Percentiles rank a stretch among this genome's conserved stretches.
phyloP scores from a whole-genome alignment of 2,797 vertebrate genomes.

The Eutrigla gurnardus region DNA sequence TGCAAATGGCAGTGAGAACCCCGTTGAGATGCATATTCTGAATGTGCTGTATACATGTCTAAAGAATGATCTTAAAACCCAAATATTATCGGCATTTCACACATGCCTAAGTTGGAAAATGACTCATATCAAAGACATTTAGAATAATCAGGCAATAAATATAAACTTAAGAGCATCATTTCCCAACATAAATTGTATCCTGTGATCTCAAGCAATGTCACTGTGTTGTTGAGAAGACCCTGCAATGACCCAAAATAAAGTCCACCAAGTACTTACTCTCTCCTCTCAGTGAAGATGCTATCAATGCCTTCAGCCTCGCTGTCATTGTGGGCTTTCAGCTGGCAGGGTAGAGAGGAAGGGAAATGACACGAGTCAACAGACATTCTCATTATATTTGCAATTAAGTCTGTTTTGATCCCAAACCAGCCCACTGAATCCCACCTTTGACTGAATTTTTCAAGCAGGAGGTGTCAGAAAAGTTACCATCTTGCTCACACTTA shows the following conservation, averaged over 20 bases:
- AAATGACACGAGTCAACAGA: background rate
- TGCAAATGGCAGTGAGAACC: too few relatives aligned
- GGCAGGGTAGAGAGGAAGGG: constrained; percentile 14
- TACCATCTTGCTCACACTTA: constrained; percentile 69
- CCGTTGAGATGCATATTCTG: background rate
- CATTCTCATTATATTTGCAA: background rate
- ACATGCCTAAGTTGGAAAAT: too few relatives aligned
- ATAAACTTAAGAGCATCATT: background rate
- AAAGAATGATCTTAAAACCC: too few relatives aligned
- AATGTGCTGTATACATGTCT: background rate
- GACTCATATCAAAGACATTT: too few relatives aligned
- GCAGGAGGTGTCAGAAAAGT: background rate
- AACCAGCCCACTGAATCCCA: background rate
- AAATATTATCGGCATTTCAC: too few relatives aligned
- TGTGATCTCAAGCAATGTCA: background rate
- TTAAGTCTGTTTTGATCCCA: background rate
- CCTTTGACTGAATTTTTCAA: background rate
- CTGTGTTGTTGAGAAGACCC: background rate
- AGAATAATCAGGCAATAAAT: background rate
- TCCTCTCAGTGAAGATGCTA: constrained; percentile 93
- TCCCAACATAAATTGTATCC: background rate
- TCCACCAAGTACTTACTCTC: constrained; percentile 87
- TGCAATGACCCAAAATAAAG: background rate
- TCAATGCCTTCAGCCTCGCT: constrained; percentile 90
- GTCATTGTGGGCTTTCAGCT: constrained; percentile 96